Base-by-base conservation (phyloP, 1,140 invertebrate genomes). In the Epicauta chinensis region DNA sequence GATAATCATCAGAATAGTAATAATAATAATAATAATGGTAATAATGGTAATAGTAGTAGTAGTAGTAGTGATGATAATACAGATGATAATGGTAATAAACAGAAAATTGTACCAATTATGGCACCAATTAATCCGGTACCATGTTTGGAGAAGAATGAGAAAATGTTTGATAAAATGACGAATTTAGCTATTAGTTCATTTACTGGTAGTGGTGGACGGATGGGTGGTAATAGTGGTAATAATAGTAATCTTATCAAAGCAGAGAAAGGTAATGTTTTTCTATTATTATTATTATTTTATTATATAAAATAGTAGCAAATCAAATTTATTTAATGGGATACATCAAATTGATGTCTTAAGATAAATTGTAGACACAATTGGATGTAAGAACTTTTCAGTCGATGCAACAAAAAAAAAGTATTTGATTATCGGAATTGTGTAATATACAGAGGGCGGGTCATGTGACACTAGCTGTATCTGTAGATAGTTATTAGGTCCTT, bases 141-240 rank as follows among this genome's bases (percentile, higher is more conserved):
- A 0, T 86, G 84, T 66, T 69, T 89, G 13, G 82, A 86, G 40
- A 81, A 81, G 29, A 85, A 83, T 49, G 86, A 89, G 61, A 80
- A 77, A 55, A 86, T 88, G 78, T 90, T 90, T 64, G 87, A 90
- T 63, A 87, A 86, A 66, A 91, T 90, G 87, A 76, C 82, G 0
- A 91, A 91, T 67, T 71, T 89, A 11, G 86, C 88, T 0, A 80
- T 80, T 15, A 86, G 84, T 64, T 87, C 85, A 1, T 76, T 55
- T 23, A 45, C 61, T 1, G 41, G 29, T 7, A 51, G 23, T 2
- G 36, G 45, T n/a, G 16, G 44, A 29, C 59, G 71, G 30, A 76
- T 75, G 72, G 68, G 72, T 3, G 61, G 47, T 29, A 1, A 37
- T 0, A 58, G 51, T 41, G 13, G 16, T 0, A 50, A 7, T 23